Evolutionary conservation across 2,797 vertebrate genomes (phyloP).

Genomic region (Delichon dasypus): DNA sequence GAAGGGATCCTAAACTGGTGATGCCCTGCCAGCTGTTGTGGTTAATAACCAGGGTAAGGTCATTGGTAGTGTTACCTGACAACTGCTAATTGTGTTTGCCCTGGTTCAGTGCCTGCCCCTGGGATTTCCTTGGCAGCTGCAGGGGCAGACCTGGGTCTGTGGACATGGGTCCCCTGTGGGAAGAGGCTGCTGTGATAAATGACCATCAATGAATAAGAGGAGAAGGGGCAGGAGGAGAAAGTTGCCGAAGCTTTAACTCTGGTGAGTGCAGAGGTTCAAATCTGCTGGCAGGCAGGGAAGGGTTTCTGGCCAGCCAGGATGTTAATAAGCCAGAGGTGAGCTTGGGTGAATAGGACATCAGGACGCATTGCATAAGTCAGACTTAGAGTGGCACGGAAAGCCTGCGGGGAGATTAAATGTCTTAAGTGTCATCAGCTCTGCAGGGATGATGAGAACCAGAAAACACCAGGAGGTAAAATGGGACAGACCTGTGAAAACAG

Average conservation of each 20-base stretch:
- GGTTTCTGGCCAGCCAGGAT: background rate
- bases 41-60: background rate
- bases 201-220: background rate
- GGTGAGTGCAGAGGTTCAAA: background rate
- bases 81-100: background rate
- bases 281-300: background rate
- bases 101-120: background rate
- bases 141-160: background rate
- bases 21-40: background rate
- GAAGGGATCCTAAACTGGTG: background rate
- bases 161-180: background rate
- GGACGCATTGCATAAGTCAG: background rate
- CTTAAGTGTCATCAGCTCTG: constrained; percentile 34
- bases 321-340: constrained; percentile 37
- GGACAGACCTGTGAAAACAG: background rate
- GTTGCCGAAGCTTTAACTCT: background rate
- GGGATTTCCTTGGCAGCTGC: constrained; percentile 7
- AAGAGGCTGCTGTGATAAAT: constrained; percentile 31
- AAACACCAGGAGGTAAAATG: background rate
- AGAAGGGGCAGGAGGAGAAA: background rate
- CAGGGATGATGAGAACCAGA: constrained; percentile 49
- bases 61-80: background rate
- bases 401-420: background rate
- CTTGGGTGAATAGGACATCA: background rate
- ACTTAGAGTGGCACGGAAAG: background rate